phyloP scores from a whole-genome alignment of 2,888 invertebrate species.

The Augochlorella aurata region DNA sequence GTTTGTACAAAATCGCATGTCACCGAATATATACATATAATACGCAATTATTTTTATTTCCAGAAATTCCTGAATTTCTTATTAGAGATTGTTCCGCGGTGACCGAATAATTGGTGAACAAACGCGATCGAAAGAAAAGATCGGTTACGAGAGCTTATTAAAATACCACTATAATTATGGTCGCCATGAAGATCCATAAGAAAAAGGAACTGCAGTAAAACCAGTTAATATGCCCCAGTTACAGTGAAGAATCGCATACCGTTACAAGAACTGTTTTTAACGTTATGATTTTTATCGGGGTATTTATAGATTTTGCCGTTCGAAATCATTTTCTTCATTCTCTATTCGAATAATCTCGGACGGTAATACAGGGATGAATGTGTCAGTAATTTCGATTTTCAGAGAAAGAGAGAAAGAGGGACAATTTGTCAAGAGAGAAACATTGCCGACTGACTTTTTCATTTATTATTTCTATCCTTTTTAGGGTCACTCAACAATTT shows the following conservation, averaged over 20 bases:
- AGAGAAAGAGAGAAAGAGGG: background rate
- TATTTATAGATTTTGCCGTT: constrained; percentile 13
- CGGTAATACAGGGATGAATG: background rate
- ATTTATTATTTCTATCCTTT: background rate
- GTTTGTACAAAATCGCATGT: background rate
- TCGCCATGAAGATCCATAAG: constrained; percentile 28
- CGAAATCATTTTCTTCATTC: background rate
- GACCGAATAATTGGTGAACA: background rate
- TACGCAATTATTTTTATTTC: background rate
- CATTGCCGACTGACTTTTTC: background rate
- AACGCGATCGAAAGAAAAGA: background rate
- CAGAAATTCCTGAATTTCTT: no score
- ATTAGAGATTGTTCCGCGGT: background rate
- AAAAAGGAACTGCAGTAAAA: constrained; percentile 40
- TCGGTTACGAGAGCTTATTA: background rate
- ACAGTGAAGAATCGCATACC: constrained; percentile 42
- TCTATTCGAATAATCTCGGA: background rate
- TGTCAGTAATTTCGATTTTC: background rate
- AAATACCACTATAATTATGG: constrained; percentile 39
- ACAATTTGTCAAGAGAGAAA: background rate
- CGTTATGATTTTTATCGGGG: constrained; percentile 4
- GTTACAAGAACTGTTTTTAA: constrained; percentile 28
- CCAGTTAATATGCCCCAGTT: constrained; percentile 56
- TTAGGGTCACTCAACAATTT: no score
- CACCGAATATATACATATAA: background rate